Conservation (phyloP, 2,888 invertebrate species). For the Scelioninae gen. 2 region DNA sequence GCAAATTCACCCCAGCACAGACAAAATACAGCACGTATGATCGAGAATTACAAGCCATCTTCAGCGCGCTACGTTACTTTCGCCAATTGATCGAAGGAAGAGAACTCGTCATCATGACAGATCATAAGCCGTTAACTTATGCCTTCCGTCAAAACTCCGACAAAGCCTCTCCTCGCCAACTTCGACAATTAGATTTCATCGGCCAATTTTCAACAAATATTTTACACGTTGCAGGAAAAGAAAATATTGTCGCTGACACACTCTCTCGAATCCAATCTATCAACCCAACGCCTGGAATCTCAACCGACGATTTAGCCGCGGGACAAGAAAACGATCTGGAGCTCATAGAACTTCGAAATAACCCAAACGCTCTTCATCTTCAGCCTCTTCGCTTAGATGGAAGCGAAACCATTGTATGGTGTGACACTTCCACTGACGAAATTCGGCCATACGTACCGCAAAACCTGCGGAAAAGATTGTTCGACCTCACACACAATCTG, state of each 20-base stretch:
- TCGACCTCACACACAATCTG: slow-evolving; percentile 46
- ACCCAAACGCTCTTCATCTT: not conserved
- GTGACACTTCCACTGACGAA: slow-evolving; percentile 45
- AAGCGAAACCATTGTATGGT: slow-evolving; percentile 33
- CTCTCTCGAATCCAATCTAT: slow-evolving; percentile 9
- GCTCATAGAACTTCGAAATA: not conserved
- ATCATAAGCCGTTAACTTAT: not conserved
- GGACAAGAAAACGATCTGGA: not conserved
- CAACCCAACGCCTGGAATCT: not conserved
- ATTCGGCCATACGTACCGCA: slow-evolving; percentile 61
- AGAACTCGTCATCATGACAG: slow-evolving; percentile 13
- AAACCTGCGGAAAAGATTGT: slow-evolving; percentile 47
- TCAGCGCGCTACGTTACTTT: slow-evolving; percentile 35
- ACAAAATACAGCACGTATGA: slow-evolving; percentile 27
- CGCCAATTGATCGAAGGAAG: slow-evolving; percentile 39
- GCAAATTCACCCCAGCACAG: slow-evolving; percentile 19
- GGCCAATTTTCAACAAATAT: too few relatives aligned
- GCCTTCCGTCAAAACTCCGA: not conserved
- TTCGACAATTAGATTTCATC: slow-evolving; percentile 25
- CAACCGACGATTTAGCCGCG: not conserved
- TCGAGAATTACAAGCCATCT: slow-evolving; percentile 14
- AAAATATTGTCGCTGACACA: not conserved
- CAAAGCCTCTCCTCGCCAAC: slow-evolving; percentile 39
- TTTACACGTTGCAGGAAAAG: not conserved
- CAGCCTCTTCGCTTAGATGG: slow-evolving; percentile 10